Evolutionary conservation across 2,888 invertebrate species (phyloP), one percentile per base, ranked within the genome.

Genomic region (Chrysolina americana): DNA sequence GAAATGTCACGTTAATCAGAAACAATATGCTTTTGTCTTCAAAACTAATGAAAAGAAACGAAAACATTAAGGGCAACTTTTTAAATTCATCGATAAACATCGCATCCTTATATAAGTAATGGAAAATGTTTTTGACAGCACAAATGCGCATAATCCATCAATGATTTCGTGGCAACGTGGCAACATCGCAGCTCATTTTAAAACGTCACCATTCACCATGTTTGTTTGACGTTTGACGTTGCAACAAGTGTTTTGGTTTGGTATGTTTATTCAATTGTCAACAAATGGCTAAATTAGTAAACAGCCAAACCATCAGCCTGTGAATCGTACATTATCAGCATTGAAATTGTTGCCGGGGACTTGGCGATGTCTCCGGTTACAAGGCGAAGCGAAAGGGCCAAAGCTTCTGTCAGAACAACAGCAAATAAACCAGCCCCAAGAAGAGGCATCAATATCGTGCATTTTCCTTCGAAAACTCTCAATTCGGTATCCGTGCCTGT

Each of bases 201-300:
- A 19, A 53, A 53, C 23, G 36, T 41, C 73, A 70, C 65, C 73
- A 73, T n/a, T n/a, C n/a, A n/a, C n/a, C n/a, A n/a, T n/a, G n/a
- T n/a, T n/a, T 15, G 44, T 44, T 44, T 44, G 44, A 44, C 15
- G 44, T 44, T 13, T 44, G 44, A 15, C 44, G 15, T 15, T 2
- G 44, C 44, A 44, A 44, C 44, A 44, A 44, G 44, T 44, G 44
- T 15, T 44, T 15, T 44, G 2, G 44, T 44, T 44, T 44, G 44
- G 15, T 15, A 44, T 44, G 15, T 44, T 44, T 44, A 44, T 13
- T n/a, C n/a, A n/a, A n/a, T n/a, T 15, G 15, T 44, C 13, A 15
- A 44, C 36, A 44, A 44, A 15, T 44, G 15, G 15, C 44, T 15
- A 44, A 44, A 44, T 44, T 44, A 13, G 15, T 44, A 15, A 15